Evolutionary conservation across 2,113 vertebrate genomes (phyloP).

Genomic region (Pterocles orientalis): DNA sequence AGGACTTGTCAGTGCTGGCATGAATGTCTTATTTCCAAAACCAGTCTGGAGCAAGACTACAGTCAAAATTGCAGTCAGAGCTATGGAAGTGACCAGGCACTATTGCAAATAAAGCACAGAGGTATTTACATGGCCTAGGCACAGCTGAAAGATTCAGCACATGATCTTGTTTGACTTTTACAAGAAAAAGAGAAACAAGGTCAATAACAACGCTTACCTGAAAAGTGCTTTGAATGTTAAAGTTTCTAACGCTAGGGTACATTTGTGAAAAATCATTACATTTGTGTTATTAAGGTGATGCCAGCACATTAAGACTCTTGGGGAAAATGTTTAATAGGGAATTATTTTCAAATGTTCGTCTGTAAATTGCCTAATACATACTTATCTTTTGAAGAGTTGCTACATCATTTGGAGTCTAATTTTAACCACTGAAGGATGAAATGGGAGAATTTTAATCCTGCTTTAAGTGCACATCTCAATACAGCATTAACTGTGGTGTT

Average conservation of each 20-base stretch:
- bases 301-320: not conserved
- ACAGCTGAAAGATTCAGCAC: not conserved
- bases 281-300: not conserved
- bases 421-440: slow-evolving; percentile 38
- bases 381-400: slow-evolving; percentile 20
- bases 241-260: not conserved
- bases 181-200: not conserved
- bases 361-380: not conserved
- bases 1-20: not conserved
- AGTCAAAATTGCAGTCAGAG: not conserved
- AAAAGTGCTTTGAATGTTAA: not conserved
- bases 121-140: not conserved
- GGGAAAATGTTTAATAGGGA: not conserved
- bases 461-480: not conserved
- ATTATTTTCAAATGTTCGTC: slow-evolving; percentile 36
- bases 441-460: slow-evolving; percentile 38
- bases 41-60: not conserved
- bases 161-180: not conserved
- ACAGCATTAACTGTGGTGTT: not conserved
- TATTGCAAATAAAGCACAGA: not conserved
- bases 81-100: not conserved
- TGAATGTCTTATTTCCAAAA: accelerated
- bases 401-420: slow-evolving; percentile 19
- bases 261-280: not conserved
- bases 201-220: not conserved